Conservation (phyloP, 2,888 invertebrate species). For the Archips xylosteana region DNA sequence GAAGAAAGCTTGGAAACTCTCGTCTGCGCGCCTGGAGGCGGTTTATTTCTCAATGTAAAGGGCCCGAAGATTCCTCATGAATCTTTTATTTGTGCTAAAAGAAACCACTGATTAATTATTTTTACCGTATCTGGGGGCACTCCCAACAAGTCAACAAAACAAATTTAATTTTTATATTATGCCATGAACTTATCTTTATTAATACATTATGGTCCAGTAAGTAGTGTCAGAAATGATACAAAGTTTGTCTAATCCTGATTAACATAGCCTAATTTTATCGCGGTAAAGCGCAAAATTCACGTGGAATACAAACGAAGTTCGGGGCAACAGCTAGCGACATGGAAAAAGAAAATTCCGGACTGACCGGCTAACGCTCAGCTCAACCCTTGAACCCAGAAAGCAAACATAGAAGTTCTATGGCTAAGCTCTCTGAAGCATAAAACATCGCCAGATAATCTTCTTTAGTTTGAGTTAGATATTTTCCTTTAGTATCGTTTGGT, state of each 20-base stretch:
- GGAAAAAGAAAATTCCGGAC: too few species aligned
- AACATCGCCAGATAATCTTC: background rate
- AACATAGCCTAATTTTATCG: too few species aligned
- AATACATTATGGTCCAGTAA: background rate
- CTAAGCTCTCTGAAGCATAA: background rate
- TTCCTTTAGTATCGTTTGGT: too few species aligned
- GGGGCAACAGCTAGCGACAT: too few species aligned
- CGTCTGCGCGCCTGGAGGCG: slow-evolving; percentile 55
- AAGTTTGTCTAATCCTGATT: too few species aligned
- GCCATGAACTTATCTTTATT: background rate
- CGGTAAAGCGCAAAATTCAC: background rate
- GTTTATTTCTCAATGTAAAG: slow-evolving; percentile 52
- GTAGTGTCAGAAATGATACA: background rate
- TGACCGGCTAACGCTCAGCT: too few species aligned
- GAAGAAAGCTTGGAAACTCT: slow-evolving; percentile 52
- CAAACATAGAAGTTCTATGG: too few species aligned
- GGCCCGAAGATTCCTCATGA: slow-evolving; percentile 57
- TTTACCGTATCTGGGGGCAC: slow-evolving; percentile 34
- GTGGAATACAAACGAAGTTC: too few species aligned
- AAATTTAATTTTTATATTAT: background rate
- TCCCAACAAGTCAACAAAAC: too few species aligned
- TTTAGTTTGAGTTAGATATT: background rate
- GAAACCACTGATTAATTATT: slow-evolving; percentile 64
- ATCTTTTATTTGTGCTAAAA: slow-evolving; percentile 57
- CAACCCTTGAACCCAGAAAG: too few species aligned